A percentile compares a stretch with the other conserved stretches of the same genome.
Conservation (phyloP, 1,140 invertebrate genomes). For the Oncopeltus fasciatus region DNA sequence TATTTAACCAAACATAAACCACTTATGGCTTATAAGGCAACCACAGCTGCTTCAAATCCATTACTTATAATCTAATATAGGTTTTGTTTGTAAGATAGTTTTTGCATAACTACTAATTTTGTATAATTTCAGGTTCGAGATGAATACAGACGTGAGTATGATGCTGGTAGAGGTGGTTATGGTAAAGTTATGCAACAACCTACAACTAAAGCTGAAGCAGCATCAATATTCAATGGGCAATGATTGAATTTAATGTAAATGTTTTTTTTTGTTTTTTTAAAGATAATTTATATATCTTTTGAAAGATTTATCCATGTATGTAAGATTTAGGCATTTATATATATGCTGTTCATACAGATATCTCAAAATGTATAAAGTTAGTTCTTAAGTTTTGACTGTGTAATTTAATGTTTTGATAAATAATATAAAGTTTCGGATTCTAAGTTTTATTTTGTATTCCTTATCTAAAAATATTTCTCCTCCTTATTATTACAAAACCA, state of each 20-base stretch:
- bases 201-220: neutral
- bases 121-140: slow-evolving; percentile 66
- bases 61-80: too few relatives aligned
- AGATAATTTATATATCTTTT: neutral
- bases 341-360: neutral
- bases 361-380: neutral
- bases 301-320: too few relatives aligned
- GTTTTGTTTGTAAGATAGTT: too few relatives aligned
- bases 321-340: neutral
- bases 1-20: too few relatives aligned
- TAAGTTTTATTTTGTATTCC: too few relatives aligned
- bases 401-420: too few relatives aligned
- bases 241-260: neutral
- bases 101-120: too few relatives aligned
- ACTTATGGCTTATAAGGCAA: too few relatives aligned
- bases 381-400: neutral
- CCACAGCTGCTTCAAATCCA: too few relatives aligned
- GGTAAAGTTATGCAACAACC: slow-evolving; percentile 34
- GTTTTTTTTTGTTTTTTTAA: neutral
- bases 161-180: slow-evolving; percentile 90
- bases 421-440: too few relatives aligned
- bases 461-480: too few relatives aligned
- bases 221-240: slow-evolving; percentile 2
- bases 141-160: slow-evolving; percentile 95
- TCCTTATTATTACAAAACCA: too few relatives aligned